These are phyloP conservation scores for Andricus grossulariae DNA, from an alignment of 1,140 invertebrate species.

Conservation along the genomic window DNA sequence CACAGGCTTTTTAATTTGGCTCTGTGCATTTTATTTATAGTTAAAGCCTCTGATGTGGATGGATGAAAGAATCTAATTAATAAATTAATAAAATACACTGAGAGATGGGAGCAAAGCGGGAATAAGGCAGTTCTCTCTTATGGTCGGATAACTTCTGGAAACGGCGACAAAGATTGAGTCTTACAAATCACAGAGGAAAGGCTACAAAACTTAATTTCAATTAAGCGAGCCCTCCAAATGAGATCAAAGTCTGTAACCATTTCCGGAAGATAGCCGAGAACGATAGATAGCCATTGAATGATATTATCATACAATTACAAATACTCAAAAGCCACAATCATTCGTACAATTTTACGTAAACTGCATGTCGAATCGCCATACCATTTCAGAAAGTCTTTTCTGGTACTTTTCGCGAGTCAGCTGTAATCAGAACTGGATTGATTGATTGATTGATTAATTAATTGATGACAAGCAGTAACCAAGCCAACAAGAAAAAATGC, in stretches of 20 bases:
- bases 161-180: constrained; percentile 49
- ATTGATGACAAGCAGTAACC: not conserved
- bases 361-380: constrained; percentile 67
- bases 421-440: constrained; percentile 33
- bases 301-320: constrained; percentile 53
- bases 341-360: constrained; percentile 54
- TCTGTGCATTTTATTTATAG: constrained; percentile 36
- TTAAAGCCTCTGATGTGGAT: constrained; percentile 44
- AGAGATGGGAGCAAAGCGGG: constrained; percentile 31
- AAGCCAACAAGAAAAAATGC: not conserved
- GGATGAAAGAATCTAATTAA: constrained; percentile 38
- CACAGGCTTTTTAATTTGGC: constrained; percentile 24
- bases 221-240: constrained; percentile 66
- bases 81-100: constrained; percentile 40
- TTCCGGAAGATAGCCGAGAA: constrained; percentile 29
- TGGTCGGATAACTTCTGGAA: constrained; percentile 39
- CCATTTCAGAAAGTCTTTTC: constrained; percentile 13
- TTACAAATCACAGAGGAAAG: constrained; percentile 49
- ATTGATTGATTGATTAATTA: constrained; percentile 38
- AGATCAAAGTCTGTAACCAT: constrained; percentile 34
- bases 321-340: constrained; percentile 64
- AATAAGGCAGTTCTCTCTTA: constrained; percentile 37
- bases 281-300: not conserved
- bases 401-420: constrained; percentile 2
- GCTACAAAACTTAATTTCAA: constrained; percentile 60